Conservation (phyloP, 2,113 vertebrate genomes). For the Smithornis capensis region DNA sequence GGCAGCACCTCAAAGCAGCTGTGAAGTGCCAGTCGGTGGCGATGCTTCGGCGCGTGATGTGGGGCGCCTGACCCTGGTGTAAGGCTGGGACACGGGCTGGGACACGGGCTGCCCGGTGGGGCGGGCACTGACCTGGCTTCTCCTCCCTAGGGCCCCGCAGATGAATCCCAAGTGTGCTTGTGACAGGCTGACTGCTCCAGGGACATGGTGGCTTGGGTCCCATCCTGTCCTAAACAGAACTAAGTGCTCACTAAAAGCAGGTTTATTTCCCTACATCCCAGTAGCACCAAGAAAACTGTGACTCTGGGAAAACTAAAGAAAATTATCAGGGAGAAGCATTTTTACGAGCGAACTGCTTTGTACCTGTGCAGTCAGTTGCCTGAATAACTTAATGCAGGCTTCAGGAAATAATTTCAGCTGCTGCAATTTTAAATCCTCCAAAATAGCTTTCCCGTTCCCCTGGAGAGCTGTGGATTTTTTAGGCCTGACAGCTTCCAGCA, state of each 20-base stretch:
- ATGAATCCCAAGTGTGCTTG: neutral
- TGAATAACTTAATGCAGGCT: neutral
- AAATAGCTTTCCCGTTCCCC: conserved; percentile 19
- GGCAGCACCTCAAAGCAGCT: conserved; percentile 61
- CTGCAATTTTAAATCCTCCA: neutral
- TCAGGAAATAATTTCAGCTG: neutral
- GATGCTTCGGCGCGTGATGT: conserved; percentile 13
- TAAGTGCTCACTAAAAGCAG: neutral
- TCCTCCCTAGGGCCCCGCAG: fast-evolving
- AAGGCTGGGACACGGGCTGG: neutral
- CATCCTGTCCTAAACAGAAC: neutral
- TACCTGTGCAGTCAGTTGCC: neutral
- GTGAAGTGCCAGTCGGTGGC: conserved; percentile 23
- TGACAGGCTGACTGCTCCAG: neutral
- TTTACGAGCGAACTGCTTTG: neutral
- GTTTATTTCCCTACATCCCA: neutral
- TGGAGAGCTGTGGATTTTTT: neutral
- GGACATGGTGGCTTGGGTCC: neutral
- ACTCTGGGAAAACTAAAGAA: neutral
- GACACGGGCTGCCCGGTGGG: neutral
- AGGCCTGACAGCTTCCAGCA: neutral
- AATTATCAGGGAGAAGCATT: neutral
- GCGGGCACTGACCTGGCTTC: neutral
- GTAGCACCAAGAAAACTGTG: fast-evolving
- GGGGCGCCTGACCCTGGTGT: neutral